Evolutionary conservation across 2,113 vertebrate genomes (phyloP).

Genomic region (Stomatorhinus ivindoensis): DNA sequence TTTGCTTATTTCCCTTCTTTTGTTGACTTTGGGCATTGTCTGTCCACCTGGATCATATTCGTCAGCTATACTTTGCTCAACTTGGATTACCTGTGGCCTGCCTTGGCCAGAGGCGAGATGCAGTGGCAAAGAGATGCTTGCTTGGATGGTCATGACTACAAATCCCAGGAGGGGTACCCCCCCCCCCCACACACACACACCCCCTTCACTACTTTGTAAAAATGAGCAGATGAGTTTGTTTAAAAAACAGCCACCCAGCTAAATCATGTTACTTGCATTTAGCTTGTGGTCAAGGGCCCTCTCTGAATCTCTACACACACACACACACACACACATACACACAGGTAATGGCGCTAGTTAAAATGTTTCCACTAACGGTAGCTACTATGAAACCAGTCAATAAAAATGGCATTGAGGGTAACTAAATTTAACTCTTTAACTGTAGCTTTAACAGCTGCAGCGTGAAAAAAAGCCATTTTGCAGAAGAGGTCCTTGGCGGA

Average conservation of each 20-base stretch:
- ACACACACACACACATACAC: neutral
- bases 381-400: neutral
- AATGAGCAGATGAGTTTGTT: neutral
- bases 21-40: neutral
- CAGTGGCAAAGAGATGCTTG: neutral
- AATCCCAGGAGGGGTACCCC: neutral
- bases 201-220: neutral
- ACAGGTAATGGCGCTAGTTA: neutral
- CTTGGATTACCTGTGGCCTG: neutral
- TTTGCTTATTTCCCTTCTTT: neutral
- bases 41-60: neutral
- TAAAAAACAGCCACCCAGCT: neutral
- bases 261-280: neutral
- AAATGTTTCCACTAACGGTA: neutral
- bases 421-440: neutral
- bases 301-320: neutral
- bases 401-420: neutral
- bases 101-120: neutral
- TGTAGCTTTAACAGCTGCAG: neutral
- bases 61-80: neutral
- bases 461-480: neutral
- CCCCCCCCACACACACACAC: neutral
- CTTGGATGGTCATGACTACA: neutral
- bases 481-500: neutral
- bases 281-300: neutral